Base-by-base conservation (phyloP, 2,888 invertebrate species). In the Chloromyia formosa region DNA sequence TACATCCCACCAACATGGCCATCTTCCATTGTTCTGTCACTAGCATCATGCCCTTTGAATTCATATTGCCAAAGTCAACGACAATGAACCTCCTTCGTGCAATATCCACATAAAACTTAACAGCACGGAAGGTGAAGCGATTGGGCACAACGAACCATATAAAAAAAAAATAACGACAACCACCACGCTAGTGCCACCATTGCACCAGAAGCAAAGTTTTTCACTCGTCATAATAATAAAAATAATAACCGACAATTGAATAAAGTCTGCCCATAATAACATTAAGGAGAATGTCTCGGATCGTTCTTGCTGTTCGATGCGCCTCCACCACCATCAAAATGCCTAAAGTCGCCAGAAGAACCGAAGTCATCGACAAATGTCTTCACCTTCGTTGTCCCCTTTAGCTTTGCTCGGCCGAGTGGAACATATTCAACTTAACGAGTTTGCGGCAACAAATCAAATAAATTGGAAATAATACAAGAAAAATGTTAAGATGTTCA, bases 391-490 rank as follows among this genome's bases (percentile, higher is more conserved):
- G 27, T 35, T 35, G 27, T 35, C 27, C 3, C 27, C 56, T 20
- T 16, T 20, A 16, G 5, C 22, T 16, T 18, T 42, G 42, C 23
- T 64, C 64, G 23, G 23, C 18, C 20, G 49, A n/a, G 10, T 66
- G 49, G 20, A 66, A 66, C 22, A 22, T 66, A 22, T 22, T 49
- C 22, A 7, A 45, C 22, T 42, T 66, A 66, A 49, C 66, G 66
- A 66, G 66, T 66, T 58, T 71, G 71, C 53, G 53, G 71, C 71
- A 53, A 71, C 71, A 71, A 71, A 58, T 71, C 71, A 71, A 71
- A 71, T 71, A 71, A 71, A 71, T 56, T 58, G 71, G 58, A 56
- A 71, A 56, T 71, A 71, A 71, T 71, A 40, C 35, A 7, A 23
- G 45, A 68, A 68, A 56, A 56, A 56, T 18, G 56, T 56, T 20